These are phyloP conservation scores for Cetonia aurata DNA, from an alignment of 2,888 invertebrate species.

Conservation along the genomic window DNA sequence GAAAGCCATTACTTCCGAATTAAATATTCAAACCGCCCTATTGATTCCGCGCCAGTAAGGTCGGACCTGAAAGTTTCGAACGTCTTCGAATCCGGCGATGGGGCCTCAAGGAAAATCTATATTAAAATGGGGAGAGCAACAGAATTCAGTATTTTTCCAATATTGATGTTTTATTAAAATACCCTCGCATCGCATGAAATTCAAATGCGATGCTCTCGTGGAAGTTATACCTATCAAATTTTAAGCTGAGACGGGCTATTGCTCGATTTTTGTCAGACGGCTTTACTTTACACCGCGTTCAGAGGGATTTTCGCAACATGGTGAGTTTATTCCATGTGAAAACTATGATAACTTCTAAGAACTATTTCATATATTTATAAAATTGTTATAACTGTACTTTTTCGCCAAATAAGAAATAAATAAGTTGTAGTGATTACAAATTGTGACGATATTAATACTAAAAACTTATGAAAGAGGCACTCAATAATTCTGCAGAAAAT, in stretches of 20 bases:
- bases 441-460: too few relatives aligned
- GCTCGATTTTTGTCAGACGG: constrained; percentile 7
- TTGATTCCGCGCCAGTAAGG: constrained; percentile 32
- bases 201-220: constrained; percentile 32
- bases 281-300: too few relatives aligned
- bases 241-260: constrained; percentile 1
- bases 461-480: neutral
- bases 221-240: constrained; percentile 35
- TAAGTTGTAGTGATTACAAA: too few relatives aligned
- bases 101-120: constrained; percentile 36
- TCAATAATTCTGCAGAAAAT: too few relatives aligned
- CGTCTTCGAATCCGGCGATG: neutral
- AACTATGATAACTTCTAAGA: too few relatives aligned
- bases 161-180: constrained; percentile 42
- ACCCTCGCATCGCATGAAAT: constrained; percentile 31
- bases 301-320: too few relatives aligned
- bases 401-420: too few relatives aligned
- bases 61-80: constrained; percentile 27
- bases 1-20: constrained; percentile 37
- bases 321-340: too few relatives aligned
- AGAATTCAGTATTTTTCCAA: constrained; percentile 37
- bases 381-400: too few relatives aligned
- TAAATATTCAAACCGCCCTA: constrained; percentile 38
- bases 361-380: too few relatives aligned
- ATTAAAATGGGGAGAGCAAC: constrained; percentile 22